phyloP scores from a whole-genome alignment of 1,140 invertebrate species.

The Drosophila nikananu region DNA sequence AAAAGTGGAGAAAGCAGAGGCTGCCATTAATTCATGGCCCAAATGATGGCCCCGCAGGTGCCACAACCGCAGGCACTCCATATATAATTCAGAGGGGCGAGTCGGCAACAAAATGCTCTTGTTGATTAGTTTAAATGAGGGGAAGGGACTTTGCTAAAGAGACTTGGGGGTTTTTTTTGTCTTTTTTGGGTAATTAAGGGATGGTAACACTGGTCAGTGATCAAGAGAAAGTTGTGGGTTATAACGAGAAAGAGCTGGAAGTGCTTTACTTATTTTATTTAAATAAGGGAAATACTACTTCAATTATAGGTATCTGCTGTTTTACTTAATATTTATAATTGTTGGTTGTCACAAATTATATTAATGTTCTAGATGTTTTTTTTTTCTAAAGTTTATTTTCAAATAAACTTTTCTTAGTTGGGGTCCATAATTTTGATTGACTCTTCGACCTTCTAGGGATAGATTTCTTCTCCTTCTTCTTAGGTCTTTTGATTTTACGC shows the following conservation, averaged over 20 bases:
- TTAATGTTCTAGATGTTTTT: no score
- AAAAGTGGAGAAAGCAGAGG: neutral
- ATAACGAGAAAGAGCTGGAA: neutral
- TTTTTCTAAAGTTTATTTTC: no score
- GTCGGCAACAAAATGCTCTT: conserved; percentile 37
- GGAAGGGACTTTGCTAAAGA: neutral
- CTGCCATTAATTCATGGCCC: conserved; percentile 3
- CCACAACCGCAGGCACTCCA: conserved; percentile 4
- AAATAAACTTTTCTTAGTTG: neutral
- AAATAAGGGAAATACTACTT: neutral
- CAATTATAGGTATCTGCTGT: neutral
- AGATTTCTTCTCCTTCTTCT: no score
- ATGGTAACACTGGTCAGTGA: neutral
- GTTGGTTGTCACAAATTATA: no score
- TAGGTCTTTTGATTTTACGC: conserved; percentile 1
- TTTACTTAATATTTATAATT: neutral
- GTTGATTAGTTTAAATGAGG: conserved; percentile 60
- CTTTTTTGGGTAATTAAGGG: neutral
- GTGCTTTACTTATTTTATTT: neutral
- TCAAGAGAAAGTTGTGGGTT: neutral
- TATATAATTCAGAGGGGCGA: conserved; percentile 47
- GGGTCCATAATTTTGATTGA: neutral
- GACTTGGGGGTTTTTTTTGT: neutral
- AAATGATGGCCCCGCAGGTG: conserved; percentile 13
- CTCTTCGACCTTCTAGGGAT: neutral